These are phyloP conservation scores for Nasonia giraulti DNA, from an alignment of 1,140 invertebrate species.

Conservation along the genomic window DNA sequence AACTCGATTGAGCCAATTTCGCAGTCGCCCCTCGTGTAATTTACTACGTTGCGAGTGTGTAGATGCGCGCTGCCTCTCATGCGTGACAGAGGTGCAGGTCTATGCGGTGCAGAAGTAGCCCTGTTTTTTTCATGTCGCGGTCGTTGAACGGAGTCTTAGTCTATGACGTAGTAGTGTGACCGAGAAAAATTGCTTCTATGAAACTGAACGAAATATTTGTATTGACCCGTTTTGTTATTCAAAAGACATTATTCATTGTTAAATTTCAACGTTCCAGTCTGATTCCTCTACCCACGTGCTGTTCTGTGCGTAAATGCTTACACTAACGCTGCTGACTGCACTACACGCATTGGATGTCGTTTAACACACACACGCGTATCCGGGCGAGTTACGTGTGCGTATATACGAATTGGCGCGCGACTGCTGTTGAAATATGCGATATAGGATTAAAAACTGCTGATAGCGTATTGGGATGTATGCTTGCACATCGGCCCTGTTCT, in stretches of 20 bases:
- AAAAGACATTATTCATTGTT: too few species aligned
- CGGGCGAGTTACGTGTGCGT: not conserved
- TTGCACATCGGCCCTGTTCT: not conserved
- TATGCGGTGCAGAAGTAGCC: too few species aligned
- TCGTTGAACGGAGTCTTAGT: too few species aligned
- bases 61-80: not conserved
- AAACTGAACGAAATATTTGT: not conserved
- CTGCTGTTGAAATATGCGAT: not conserved
- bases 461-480: not conserved
- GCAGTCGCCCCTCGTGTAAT: not conserved
- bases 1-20: constrained; percentile 35
- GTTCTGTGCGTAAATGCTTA: not conserved
- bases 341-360: not conserved
- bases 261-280: not conserved
- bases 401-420: not conserved
- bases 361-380: not conserved
- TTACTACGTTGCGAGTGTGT: too few species aligned
- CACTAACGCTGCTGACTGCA: not conserved
- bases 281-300: not conserved
- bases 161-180: not conserved
- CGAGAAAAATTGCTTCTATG: not conserved
- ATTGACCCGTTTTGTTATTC: too few species aligned
- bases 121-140: too few species aligned
- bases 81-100: too few species aligned
- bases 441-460: not conserved